Conservation (phyloP, 2,797 vertebrate species). For the Masticophis lateralis region DNA sequence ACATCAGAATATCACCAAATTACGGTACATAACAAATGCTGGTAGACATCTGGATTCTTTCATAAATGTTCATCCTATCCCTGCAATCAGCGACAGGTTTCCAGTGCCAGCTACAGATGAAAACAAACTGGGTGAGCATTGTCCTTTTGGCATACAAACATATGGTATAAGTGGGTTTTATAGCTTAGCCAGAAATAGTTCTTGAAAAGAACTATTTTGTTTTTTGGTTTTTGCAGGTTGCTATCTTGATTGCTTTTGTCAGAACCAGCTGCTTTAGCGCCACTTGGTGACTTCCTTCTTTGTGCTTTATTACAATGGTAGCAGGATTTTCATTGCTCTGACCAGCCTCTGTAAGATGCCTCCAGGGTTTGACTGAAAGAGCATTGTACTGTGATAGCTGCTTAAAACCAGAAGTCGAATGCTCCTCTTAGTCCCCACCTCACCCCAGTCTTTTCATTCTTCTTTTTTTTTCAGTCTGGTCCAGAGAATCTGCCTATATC, state of each 20-base stretch:
- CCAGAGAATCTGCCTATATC: background rate
- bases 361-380: background rate
- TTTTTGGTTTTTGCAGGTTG: background rate
- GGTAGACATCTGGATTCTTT: background rate
- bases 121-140: background rate
- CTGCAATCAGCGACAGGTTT: background rate
- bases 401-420: background rate
- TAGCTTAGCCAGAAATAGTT: background rate
- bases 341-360: background rate
- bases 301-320: slow-evolving; percentile 9
- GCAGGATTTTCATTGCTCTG: slow-evolving; percentile 8
- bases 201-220: background rate
- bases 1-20: background rate
- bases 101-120: background rate
- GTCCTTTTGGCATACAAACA: background rate
- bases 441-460: background rate
- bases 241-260: background rate
- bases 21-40: background rate
- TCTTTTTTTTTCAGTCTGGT: background rate
- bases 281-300: slow-evolving; percentile 19
- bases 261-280: background rate
- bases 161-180: background rate
- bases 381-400: background rate
- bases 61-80: background rate
- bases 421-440: background rate